These are phyloP conservation scores for Lasioglossum pauxillum DNA, from an alignment of 2,888 invertebrate genomes.

Conservation along the genomic window DNA sequence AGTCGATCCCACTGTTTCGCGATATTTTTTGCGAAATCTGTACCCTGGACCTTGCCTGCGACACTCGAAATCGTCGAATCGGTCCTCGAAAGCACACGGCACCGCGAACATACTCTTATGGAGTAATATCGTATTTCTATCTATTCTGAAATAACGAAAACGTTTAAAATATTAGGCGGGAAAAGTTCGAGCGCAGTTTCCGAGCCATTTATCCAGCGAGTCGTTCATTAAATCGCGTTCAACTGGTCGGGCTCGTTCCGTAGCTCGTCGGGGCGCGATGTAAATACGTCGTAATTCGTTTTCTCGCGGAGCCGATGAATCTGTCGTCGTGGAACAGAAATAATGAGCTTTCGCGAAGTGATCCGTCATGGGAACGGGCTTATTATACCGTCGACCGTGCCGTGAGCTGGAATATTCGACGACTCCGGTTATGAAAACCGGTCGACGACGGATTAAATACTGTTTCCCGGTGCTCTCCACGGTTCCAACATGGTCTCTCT, in stretches of 20 bases:
- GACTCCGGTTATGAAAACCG: conserved; percentile 56
- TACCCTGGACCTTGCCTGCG: background rate
- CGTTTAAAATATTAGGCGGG: background rate
- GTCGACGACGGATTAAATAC: conserved; percentile 63
- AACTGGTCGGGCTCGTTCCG: background rate
- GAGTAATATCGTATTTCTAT: too few relatives aligned
- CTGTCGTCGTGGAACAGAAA: conserved; percentile 54
- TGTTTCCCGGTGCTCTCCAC: background rate
- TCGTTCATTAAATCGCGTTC: conserved; percentile 11
- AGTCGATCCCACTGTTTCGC: background rate
- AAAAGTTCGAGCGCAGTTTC: background rate
- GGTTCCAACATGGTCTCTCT: background rate
- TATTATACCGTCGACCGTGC: conserved; percentile 47
- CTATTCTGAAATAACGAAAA: too few relatives aligned
- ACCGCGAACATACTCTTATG: too few relatives aligned
- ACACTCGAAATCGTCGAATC: background rate
- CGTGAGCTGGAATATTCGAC: conserved; percentile 14
- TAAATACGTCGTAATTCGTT: conserved; percentile 41
- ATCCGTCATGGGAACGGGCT: conserved; percentile 68
- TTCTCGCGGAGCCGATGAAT: conserved; percentile 45
- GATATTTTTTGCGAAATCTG: background rate
- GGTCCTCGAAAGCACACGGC: background rate
- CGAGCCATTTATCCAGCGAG: background rate
- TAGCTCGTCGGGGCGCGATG: background rate
- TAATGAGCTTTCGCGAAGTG: conserved; percentile 64